Conservation (phyloP, 2,797 vertebrate species). For the Acipenser transmontanus region DNA sequence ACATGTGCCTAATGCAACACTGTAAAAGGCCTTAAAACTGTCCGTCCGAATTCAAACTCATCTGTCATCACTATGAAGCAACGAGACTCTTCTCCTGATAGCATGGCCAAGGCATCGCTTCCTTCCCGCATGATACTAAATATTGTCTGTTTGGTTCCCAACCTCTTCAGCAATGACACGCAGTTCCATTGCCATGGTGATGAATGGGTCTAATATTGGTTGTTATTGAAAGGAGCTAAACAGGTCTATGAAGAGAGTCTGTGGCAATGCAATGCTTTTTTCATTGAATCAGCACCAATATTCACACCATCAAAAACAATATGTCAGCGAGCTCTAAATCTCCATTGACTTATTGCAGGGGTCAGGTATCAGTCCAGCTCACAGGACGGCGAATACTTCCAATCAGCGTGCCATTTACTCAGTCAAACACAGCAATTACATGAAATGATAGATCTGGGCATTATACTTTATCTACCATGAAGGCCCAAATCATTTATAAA, state of each 20-base stretch:
- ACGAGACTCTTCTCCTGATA: too few relatives aligned
- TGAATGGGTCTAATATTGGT: too few relatives aligned
- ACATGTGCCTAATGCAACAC: too few relatives aligned
- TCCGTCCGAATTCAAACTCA: too few relatives aligned
- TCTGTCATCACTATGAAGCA: too few relatives aligned
- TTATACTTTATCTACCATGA: constrained; percentile 16
- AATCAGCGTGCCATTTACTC: constrained; percentile 30
- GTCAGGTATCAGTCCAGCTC: constrained; percentile 30
- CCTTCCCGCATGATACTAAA: too few relatives aligned
- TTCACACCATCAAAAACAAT: constrained; percentile 10
- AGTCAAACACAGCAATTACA: constrained; percentile 37
- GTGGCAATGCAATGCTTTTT: constrained; percentile 17
- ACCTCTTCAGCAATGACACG: too few relatives aligned
- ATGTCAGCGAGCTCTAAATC: constrained; percentile 24
- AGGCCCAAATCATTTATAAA: constrained; percentile 15
- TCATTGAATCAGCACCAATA: constrained; percentile 32
- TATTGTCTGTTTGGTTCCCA: too few relatives aligned
- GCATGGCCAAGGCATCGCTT: too few relatives aligned
- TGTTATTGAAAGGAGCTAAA: too few relatives aligned
- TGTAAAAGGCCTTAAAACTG: too few relatives aligned
- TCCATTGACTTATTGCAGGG: constrained; percentile 10
- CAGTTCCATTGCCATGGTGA: too few relatives aligned
- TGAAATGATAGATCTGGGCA: constrained; percentile 32
- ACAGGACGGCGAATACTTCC: constrained; percentile 26
- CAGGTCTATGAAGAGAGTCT: constrained; percentile 11